Evolutionary conservation across 2,888 invertebrate species (phyloP).

Genomic region (Idaea biselata): DNA sequence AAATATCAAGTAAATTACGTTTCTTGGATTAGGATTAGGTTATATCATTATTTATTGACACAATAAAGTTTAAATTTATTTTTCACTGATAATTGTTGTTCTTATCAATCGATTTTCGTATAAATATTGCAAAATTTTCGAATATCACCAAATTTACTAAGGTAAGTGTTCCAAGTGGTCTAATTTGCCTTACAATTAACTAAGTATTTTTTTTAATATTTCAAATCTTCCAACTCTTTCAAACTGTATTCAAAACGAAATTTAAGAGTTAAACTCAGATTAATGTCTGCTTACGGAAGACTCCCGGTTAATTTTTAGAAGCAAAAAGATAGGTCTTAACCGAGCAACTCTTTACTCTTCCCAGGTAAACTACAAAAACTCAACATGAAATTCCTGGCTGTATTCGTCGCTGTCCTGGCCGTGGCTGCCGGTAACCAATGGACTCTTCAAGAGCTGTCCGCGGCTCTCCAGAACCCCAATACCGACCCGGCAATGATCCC

Average conservation of each 20-base stretch:
- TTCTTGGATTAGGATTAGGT: conserved; percentile 16
- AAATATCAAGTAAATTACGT: background rate
- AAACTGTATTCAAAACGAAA: too few relatives aligned
- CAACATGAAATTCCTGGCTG: conserved; percentile 60
- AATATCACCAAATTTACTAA: conserved; percentile 22
- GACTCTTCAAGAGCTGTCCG: conserved; percentile 42
- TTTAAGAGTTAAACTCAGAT: too few relatives aligned
- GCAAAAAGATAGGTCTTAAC: too few relatives aligned
- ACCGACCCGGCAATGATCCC: conserved; percentile 50
- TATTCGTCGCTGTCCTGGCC: conserved; percentile 49
- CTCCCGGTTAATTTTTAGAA: too few relatives aligned
- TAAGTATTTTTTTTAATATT: background rate
- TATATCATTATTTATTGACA: conserved; percentile 29
- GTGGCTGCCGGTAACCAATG: conserved; percentile 36
- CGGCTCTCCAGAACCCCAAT: conserved; percentile 47
- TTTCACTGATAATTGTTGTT: conserved; percentile 30
- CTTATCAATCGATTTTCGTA: conserved; percentile 23
- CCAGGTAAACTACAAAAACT: conserved; percentile 10
- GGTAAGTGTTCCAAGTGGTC: conserved; percentile 19
- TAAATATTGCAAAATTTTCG: conserved; percentile 18
- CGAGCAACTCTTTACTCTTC: background rate
- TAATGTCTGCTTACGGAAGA: too few relatives aligned
- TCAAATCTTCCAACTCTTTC: too few relatives aligned
- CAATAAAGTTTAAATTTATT: conserved; percentile 22
- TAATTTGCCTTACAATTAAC: background rate